Conservation (phyloP, 2,888 invertebrate species). For the Girardia tigrina region DNA sequence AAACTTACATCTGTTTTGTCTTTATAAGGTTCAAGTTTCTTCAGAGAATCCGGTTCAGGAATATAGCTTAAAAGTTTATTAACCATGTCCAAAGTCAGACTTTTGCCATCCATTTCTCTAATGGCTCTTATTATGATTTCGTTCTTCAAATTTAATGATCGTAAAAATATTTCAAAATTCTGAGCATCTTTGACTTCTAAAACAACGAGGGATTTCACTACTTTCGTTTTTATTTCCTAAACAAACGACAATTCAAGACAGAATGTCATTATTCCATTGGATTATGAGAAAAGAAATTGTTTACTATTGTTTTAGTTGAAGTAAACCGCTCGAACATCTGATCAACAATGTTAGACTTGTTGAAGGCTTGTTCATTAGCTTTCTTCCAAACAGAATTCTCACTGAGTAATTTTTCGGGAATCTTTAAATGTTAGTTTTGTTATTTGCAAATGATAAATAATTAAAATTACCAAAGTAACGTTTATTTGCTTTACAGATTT, state of each 20-base stretch:
- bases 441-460: background rate
- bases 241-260: background rate
- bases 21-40: background rate
- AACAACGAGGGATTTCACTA: background rate
- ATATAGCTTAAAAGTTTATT: background rate
- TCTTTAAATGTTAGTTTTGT: background rate
- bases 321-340: background rate
- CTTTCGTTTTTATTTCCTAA: background rate
- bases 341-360: background rate
- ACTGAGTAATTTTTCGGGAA: background rate
- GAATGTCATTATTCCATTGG: too few species aligned
- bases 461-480: background rate
- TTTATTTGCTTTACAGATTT: background rate
- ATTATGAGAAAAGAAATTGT: background rate
- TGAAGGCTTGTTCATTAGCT: background rate
- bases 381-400: background rate
- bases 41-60: background rate
- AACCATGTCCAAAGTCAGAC: background rate
- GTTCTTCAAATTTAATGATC: background rate
- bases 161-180: slow-evolving; percentile 23
- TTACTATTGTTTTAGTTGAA: background rate
- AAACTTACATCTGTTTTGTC: background rate
- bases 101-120: background rate
- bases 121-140: background rate
- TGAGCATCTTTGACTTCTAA: background rate